Base-by-base conservation (phyloP, 2,888 invertebrate genomes). In the Iphiclides podalirius region DNA sequence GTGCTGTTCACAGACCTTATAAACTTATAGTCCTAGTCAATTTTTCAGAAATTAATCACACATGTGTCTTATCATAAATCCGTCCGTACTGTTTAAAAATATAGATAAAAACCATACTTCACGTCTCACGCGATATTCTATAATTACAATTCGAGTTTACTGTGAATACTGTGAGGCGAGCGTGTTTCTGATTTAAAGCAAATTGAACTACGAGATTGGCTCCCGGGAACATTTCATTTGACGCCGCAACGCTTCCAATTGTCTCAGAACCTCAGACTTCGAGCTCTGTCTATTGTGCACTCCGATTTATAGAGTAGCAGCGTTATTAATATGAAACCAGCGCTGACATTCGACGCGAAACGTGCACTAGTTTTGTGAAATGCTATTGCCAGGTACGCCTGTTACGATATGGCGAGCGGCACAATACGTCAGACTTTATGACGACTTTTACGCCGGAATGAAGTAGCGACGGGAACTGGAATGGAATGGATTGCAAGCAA, bases 151-250 rank as follows among this genome's bases (percentile, higher is more conserved):
- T 52, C 47, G 51, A 26, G 37, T 57, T 46, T 53, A 51, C 54
- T 52, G 49, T 54, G 7, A 6, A n/a, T 6, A 9, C 49, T 40
- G 37, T 57, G 54, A 61, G 56, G 58, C n/a, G 67, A 65, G 63
- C 68, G 69, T 74, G 72, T 60, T 67, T 66, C 70, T 81, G 80
- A 85, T 83, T 81, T 79, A 83, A 72, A 81, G 82, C 82, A 84
- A 86, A 85, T 85, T 84, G 84, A 81, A 83, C 77, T 57, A 70
- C 39, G 71, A 75, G 77, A 84, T 84, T 83, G 84, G 79, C 76
- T 79, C 73, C 63, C 67, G 68, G 67, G 67, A 76, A 79, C 79
- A 77, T 83, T 83, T 83, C 75, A 81, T 84, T 85, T 83, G 84
- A 79, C 75, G 81, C 72, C 78, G 81, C 81, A 74, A 66, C 72